Percentiles rank a stretch among this genome's conserved stretches.
phyloP scores from a whole-genome alignment of 2,888 invertebrate genomes.

The Stenichneumon culpator region DNA sequence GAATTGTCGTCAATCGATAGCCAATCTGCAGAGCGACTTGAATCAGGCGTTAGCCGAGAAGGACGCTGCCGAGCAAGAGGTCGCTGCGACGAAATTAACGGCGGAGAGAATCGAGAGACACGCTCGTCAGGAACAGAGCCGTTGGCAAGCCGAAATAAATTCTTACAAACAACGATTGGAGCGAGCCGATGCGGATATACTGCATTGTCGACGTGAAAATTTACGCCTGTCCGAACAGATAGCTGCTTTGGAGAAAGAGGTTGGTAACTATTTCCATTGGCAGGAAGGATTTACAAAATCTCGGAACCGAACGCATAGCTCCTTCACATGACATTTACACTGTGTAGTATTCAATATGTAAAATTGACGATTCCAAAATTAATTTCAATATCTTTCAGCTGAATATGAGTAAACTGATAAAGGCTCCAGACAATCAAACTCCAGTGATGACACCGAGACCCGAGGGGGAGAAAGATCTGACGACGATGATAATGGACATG shows the following conservation, averaged over 20 bases:
- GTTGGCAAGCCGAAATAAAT: constrained; percentile 91
- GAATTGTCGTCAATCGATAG: constrained; percentile 82
- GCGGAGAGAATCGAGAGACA: constrained; percentile 91
- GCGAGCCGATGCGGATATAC: constrained; percentile 92
- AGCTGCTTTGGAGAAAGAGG: constrained; percentile 93
- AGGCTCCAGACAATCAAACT: constrained; percentile 72
- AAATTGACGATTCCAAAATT: not conserved
- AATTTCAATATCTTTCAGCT: constrained; percentile 76
- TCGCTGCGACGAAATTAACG: constrained; percentile 88
- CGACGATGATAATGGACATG: constrained; percentile 91
- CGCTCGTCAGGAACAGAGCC: constrained; percentile 90
- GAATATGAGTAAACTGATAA: constrained; percentile 82
- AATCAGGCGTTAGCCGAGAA: constrained; percentile 92
- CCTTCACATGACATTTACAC: not conserved
- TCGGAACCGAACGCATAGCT: not conserved
- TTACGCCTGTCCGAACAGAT: constrained; percentile 92
- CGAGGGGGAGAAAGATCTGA: constrained; percentile 89
- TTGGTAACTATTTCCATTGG: constrained; percentile 78
- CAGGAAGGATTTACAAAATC: not conserved
- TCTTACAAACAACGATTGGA: constrained; percentile 89
- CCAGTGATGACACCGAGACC: constrained; percentile 70
- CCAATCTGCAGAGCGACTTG: constrained; percentile 91
- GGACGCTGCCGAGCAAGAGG: constrained; percentile 92
- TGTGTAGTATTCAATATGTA: not conserved
- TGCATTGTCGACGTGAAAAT: constrained; percentile 93